Conservation (phyloP, 2,797 vertebrate species). For the Diplodus sargus region DNA sequence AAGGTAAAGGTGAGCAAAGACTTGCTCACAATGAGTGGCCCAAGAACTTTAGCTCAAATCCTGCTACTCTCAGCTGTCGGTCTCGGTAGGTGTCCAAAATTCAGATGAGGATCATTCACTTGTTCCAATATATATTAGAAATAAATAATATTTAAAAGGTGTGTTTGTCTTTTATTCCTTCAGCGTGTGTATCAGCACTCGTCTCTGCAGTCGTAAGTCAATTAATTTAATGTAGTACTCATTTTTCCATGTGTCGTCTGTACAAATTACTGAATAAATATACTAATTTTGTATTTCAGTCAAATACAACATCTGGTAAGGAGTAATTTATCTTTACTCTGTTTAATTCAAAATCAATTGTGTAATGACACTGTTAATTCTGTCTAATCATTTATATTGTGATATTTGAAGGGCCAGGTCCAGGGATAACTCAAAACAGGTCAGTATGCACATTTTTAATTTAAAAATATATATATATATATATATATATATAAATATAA, state of each 20-base stretch:
- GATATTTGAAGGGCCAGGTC: conserved; percentile 23
- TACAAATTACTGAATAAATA: neutral
- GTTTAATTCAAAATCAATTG: neutral
- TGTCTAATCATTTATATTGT: neutral
- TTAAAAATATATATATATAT: no score
- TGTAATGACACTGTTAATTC: neutral
- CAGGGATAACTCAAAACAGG: conserved; percentile 30
- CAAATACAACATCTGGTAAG: conserved; percentile 50
- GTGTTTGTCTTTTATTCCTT: neutral
- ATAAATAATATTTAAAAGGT: neutral
- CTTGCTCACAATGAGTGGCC: conserved; percentile 45
- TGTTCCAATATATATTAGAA: neutral
- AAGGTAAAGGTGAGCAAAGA: conserved; percentile 18
- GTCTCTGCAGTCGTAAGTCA: conserved; percentile 54
- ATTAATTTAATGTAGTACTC: neutral
- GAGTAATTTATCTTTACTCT: neutral
- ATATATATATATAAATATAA: no score
- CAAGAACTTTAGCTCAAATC: conserved; percentile 16
- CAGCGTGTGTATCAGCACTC: conserved; percentile 37
- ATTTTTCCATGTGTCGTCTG: neutral
- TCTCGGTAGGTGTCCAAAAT: conserved; percentile 47
- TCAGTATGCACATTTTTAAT: conserved; percentile 28
- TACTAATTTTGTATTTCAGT: conserved; percentile 42
- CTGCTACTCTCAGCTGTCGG: conserved; percentile 37
- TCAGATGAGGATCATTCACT: neutral